Evolutionary conservation across 2,797 vertebrate genomes (phyloP).

Genomic region (Pogoniulus pusillus): DNA sequence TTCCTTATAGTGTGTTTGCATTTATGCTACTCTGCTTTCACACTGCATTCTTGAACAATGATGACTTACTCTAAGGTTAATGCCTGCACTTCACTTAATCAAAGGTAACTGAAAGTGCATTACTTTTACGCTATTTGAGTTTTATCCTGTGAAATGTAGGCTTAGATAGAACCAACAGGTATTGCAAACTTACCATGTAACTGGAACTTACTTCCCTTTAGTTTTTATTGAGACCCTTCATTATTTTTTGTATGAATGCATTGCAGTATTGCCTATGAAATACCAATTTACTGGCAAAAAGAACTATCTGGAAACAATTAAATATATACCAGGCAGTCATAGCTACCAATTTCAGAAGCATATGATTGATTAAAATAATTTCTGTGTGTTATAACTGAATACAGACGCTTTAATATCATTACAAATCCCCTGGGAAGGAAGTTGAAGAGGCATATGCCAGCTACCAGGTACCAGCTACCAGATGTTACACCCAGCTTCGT

Average conservation of each 20-base stretch:
- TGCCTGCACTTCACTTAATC: background rate
- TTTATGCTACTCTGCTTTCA: background rate
- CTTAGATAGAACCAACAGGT: background rate
- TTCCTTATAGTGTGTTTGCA: background rate
- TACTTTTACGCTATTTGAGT: background rate
- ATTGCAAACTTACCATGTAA: background rate
- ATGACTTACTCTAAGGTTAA: background rate
- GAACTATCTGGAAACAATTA: background rate
- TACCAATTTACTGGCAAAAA: background rate
- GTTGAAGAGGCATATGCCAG: background rate
- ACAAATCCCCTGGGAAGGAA: background rate
- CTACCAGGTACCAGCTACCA: background rate
- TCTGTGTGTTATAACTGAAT: background rate
- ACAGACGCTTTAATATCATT: background rate
- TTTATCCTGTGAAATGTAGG: background rate
- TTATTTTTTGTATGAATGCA: background rate
- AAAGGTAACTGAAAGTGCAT: background rate
- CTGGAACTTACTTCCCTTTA: background rate
- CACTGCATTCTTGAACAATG: background rate
- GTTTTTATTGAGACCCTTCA: background rate
- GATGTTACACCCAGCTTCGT: rapidly evolving
- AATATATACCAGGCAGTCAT: background rate
- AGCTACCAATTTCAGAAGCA: background rate
- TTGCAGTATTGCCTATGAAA: background rate
- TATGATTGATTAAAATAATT: background rate